Evolutionary conservation across 1,140 invertebrate species (phyloP), one percentile per base, ranked within the genome.

Genomic region (Drosophila nigromelanica): DNA sequence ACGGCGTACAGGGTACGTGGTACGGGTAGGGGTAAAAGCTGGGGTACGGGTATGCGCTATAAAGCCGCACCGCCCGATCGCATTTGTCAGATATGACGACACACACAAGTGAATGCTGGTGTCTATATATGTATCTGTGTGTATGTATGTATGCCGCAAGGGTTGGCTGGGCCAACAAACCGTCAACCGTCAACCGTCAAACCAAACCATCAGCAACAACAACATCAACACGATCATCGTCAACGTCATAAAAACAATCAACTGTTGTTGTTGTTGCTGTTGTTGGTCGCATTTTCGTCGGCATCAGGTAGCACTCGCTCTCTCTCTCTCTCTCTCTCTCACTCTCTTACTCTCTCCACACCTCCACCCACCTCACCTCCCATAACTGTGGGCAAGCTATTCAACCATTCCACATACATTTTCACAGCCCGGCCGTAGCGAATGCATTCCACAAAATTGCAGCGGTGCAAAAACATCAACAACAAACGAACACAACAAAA

Each of bases 121-220:
- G 24, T 27, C 2, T 42, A 37, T 24, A 51, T 14, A 35, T 4
- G 24, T 47, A 11, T 64, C 11, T 64, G 33, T 43, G 7, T 21
- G 35, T n/a, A n/a, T n/a, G n/a, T n/a, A n/a, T n/a, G n/a, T n/a
- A n/a, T n/a, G n/a, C n/a, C 15, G 18, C 45, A 55, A 64, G 40
- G 40, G 50, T 70, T 63, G 58, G 59, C 50, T 63, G 67, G 67
- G 67, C 63, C 67, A 70, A 70, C 35, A 70, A 55, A 54, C 59
- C 50, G 59, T 63, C 60, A 52, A 54, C 59, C 50, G 59, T 63
- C 60, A 52, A 48, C 33, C 27, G 12, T 37, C 59, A 48, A 27
- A 39, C 18, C 8, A 37, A 21, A 52, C 21, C 35, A 42, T n/a
- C 24, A 54, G 12, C 50, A 54, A 4, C 40, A 43, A 30, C 45